Conservation (phyloP, 2,888 invertebrate species). For the Psylliodes chrysocephalus region DNA sequence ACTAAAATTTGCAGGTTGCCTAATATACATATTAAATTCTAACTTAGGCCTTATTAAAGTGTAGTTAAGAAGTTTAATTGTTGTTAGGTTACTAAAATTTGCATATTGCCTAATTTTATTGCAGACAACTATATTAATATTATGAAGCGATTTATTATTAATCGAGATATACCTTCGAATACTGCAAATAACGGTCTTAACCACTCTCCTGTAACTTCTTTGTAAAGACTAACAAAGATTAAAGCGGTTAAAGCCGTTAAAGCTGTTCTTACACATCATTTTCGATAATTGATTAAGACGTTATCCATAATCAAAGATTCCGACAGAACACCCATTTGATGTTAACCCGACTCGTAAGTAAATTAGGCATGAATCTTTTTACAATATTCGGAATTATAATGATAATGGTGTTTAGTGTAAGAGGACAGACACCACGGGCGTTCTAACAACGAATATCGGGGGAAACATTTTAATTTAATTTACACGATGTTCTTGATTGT, state of each 20-base stretch:
- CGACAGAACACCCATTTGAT: conserved; percentile 24
- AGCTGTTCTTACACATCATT: conserved; percentile 27
- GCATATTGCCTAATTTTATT: too few relatives aligned
- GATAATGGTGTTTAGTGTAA: conserved; percentile 6
- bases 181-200: not conserved
- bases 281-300: conserved; percentile 29
- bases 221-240: not conserved
- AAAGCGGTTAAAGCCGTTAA: conserved; percentile 15
- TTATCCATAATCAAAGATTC: conserved; percentile 26
- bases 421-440: not conserved
- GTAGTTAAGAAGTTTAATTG: too few relatives aligned
- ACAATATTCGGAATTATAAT: conserved; percentile 30
- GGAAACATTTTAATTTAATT: too few relatives aligned
- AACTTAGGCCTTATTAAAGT: too few relatives aligned
- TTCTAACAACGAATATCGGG: too few relatives aligned
- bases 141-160: too few relatives aligned
- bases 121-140: too few relatives aligned
- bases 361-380: conserved; percentile 30
- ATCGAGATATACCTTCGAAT: too few relatives aligned
- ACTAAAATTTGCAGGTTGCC: too few relatives aligned
- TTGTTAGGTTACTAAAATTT: too few relatives aligned
- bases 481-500: too few relatives aligned
- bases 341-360: conserved; percentile 24
- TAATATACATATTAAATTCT: too few relatives aligned
- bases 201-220: not conserved